Conservation (phyloP, 2,888 invertebrate species). For the Pyrrhosoma nymphula region DNA sequence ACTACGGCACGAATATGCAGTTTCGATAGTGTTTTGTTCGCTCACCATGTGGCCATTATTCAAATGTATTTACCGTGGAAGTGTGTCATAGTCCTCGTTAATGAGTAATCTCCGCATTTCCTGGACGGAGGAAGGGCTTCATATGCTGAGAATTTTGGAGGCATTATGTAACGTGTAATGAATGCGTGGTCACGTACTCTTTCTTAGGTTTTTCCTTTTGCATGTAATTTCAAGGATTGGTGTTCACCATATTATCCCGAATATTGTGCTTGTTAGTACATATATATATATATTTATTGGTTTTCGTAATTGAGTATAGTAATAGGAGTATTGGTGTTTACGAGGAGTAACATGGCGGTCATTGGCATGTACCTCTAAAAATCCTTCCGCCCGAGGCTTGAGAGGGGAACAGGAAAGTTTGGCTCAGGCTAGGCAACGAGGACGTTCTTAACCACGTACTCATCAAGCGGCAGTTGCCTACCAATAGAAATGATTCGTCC, state of each 20-base stretch:
- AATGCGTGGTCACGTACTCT: neutral
- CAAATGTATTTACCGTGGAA: neutral
- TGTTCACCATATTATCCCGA: neutral
- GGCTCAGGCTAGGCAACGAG: constrained; percentile 11
- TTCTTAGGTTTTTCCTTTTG: neutral
- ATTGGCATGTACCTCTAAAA: constrained; percentile 34
- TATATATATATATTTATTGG: neutral
- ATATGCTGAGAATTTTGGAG: neutral
- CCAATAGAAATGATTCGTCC: neutral
- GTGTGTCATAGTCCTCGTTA: neutral
- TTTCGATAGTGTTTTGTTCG: neutral
- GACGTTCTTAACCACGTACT: neutral
- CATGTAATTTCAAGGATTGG: neutral
- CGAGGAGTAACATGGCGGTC: constrained; percentile 41
- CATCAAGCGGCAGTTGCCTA: neutral
- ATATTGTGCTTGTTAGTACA: too few species aligned
- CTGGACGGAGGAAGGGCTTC: neutral
- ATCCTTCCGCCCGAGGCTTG: constrained; percentile 20
- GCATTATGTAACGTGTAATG: neutral
- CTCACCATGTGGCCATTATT: neutral
- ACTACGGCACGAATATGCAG: neutral
- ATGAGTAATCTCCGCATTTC: neutral
- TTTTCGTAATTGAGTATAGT: neutral
- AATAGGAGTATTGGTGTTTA: neutral
- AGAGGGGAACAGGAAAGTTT: constrained; percentile 7